Evolutionary conservation across 2,888 invertebrate species (phyloP), one percentile per base, ranked within the genome.

Genomic region (Coremacera marginata): DNA sequence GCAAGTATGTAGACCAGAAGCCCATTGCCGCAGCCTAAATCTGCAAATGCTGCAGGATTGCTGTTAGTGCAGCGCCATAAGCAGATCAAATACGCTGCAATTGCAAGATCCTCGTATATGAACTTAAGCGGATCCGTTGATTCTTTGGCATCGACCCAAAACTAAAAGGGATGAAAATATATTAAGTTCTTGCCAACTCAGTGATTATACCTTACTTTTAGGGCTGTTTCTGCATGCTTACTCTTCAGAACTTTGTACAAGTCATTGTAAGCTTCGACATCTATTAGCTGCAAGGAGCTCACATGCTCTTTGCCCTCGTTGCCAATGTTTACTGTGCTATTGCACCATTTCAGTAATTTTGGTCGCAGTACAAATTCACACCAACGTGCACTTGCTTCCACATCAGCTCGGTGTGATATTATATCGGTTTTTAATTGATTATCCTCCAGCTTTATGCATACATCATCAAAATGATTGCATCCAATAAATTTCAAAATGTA

Each of bases 21-120:
- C 16, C 99, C 99, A 91, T 99, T 99, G 0, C 99, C 99, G 91
- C 99, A 99, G 0, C 99, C 99, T 74, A 98, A 91, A 89, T 99
- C 99, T 0, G 98, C 93, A 91, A 98, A 99, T 3, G 91, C 91
- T 84, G 92, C 93, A 3, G 86, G 87, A 44, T 79, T 65, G 7
- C 85, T 83, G 76, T 91, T 88, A 81, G 92, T 92, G 67, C 90
- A 87, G 82, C 93, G 91, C 97, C 97, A 98, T 0, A 98, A 85
- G 1, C 95, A 89, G 72, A 97, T 90, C 62, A 98, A 90, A 88
- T 98, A 98, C 14, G 95, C 91, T 7, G 97, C 96, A 84, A 99
- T 98, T 4, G 97, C 97, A 80, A 99, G 92, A 89, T 99, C 99
- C 91, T 99, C 99, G 90, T 95, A 97, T 0, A 99, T 96, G 91